Evolutionary conservation across 2,888 invertebrate species (phyloP).

Genomic region (Mimumesa dahlbomi): DNA sequence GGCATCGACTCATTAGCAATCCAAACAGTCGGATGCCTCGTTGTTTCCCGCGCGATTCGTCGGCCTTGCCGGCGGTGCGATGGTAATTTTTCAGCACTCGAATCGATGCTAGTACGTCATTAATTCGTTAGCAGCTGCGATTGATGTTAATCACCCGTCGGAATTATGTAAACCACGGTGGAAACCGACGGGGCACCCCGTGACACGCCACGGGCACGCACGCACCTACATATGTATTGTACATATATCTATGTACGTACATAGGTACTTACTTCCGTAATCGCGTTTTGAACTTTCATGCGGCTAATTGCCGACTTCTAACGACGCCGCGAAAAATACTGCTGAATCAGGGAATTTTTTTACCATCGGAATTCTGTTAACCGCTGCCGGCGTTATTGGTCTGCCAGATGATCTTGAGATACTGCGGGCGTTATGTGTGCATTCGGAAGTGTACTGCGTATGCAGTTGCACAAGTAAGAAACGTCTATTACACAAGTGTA

Average conservation of each 20-base stretch:
- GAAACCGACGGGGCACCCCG: constrained; percentile 11
- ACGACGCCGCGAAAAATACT: constrained; percentile 19
- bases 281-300: constrained; percentile 30
- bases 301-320: constrained; percentile 9
- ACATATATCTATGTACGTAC: too few species aligned
- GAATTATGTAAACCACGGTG: constrained; percentile 42
- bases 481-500: too few species aligned
- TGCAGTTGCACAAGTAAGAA: constrained; percentile 14
- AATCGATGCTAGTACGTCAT: constrained; percentile 27
- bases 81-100: constrained; percentile 42
- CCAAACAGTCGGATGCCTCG: constrained; percentile 38
- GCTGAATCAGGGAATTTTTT: constrained; percentile 10
- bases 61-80: constrained; percentile 28
- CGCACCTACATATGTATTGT: background rate
- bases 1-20: constrained; percentile 43
- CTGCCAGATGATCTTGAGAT: constrained; percentile 10
- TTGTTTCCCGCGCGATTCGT: constrained; percentile 23
- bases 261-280: constrained; percentile 36
- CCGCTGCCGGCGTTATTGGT: background rate
- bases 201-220: background rate
- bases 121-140: constrained; percentile 47
- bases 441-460: background rate
- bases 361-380: constrained; percentile 8
- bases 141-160: constrained; percentile 45
- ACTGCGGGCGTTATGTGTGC: background rate